A percentile compares a stretch with the other conserved stretches of the same genome.
Evolutionary conservation across 1,140 invertebrate genomes (phyloP).

Genomic region (Probaryconus sp.): DNA sequence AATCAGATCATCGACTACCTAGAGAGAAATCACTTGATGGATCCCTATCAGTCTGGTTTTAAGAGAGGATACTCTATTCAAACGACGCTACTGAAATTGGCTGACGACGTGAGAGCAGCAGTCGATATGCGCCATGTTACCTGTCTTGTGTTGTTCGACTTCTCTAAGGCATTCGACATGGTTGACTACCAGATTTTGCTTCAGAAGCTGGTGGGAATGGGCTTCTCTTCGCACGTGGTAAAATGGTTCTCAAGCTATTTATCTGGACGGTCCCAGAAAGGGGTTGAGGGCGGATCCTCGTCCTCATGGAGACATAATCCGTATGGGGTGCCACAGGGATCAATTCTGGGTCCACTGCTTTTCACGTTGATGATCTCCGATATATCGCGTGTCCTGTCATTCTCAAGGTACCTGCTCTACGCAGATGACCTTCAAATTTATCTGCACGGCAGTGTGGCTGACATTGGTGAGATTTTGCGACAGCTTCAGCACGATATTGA

Average conservation of each 20-base stretch:
- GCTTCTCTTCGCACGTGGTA: neutral
- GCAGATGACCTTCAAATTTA: constrained; percentile 1
- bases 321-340: neutral
- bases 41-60: constrained; percentile 9
- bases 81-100: neutral
- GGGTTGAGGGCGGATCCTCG: neutral
- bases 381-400: neutral
- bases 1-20: neutral
- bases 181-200: neutral
- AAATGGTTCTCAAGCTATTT: neutral
- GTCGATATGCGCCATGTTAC: neutral
- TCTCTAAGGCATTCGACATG: constrained; percentile 10
- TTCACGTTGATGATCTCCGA: neutral
- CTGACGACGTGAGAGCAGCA: neutral
- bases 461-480: neutral
- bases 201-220: neutral
- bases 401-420: neutral
- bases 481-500: too few species aligned
- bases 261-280: neutral
- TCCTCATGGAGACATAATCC: neutral
- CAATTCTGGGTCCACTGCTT: neutral
- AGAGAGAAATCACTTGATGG: neutral
- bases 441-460: neutral
- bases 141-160: constrained; percentile 4
- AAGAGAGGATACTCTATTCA: neutral